Conservation (phyloP, 2,797 vertebrate species). For the Staurois parvus region DNA sequence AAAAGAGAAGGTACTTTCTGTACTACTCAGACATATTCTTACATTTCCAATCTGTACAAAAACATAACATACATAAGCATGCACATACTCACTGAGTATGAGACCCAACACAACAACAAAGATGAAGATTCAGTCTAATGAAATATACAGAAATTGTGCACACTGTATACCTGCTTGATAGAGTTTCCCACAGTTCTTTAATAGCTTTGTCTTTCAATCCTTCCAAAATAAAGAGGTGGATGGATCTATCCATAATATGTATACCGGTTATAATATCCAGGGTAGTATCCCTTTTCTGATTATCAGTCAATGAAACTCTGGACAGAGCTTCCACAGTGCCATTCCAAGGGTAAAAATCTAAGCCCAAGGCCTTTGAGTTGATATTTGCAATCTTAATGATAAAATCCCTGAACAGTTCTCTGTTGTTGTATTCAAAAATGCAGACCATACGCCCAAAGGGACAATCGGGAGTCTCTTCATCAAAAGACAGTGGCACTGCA, state of each 20-base stretch:
- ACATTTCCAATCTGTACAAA: too few relatives aligned
- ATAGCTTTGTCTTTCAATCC: conserved; percentile 81
- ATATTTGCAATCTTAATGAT: conserved; percentile 75
- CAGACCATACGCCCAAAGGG: conserved; percentile 80
- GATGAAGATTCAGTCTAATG: neutral
- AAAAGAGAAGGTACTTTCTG: too few relatives aligned
- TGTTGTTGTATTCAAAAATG: conserved; percentile 71
- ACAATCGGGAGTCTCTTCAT: conserved; percentile 35
- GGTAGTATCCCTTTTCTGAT: conserved; percentile 65
- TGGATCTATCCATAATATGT: conserved; percentile 79
- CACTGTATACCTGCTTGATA: conserved; percentile 76
- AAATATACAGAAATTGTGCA: neutral
- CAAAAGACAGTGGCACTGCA: conserved; percentile 67
- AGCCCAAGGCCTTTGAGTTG: conserved; percentile 76
- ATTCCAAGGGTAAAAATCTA: conserved; percentile 65
- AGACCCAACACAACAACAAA: neutral
- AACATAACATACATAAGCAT: too few relatives aligned
- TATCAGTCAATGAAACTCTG: conserved; percentile 68
- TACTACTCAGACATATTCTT: too few relatives aligned
- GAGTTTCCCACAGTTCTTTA: conserved; percentile 78
- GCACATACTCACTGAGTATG: too few relatives aligned
- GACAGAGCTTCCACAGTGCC: conserved; percentile 68
- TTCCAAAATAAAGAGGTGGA: conserved; percentile 84
- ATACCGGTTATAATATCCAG: conserved; percentile 86
- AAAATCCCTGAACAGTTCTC: conserved; percentile 68